These are phyloP conservation scores for Eurystomus glaucurus DNA, from an alignment of 2,797 vertebrate species.

Conservation along the genomic window DNA sequence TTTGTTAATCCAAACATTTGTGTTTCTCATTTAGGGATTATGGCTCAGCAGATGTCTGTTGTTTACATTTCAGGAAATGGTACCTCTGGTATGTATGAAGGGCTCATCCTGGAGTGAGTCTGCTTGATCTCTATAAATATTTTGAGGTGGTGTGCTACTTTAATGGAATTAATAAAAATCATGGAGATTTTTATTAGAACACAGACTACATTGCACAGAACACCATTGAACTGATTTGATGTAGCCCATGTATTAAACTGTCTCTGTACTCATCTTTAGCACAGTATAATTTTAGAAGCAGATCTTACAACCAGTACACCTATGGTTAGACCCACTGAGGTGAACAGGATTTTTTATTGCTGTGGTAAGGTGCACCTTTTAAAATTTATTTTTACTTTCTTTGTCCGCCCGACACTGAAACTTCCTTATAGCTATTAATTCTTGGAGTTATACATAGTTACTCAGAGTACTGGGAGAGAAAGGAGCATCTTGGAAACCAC, in stretches of 20 bases:
- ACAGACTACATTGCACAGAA: conserved; percentile 20
- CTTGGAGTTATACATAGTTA: not conserved
- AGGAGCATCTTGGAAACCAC: not conserved
- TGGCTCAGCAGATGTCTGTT: conserved; percentile 38
- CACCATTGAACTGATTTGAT: not conserved
- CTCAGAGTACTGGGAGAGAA: not conserved
- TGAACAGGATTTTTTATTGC: not conserved
- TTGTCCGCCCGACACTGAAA: not conserved
- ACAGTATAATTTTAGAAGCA: not conserved
- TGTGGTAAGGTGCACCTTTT: not conserved
- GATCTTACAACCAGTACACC: not conserved
- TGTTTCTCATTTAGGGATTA: conserved; percentile 62
- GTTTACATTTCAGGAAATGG: conserved; percentile 60
- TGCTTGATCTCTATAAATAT: conserved; percentile 66
- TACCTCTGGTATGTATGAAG: conserved; percentile 40
- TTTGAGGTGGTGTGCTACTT: conserved; percentile 35
- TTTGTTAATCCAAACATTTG: conserved; percentile 64
- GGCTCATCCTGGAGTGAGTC: conserved; percentile 49
- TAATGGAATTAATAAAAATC: conserved; percentile 38
- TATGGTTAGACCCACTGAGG: not conserved
- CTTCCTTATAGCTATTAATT: not conserved
- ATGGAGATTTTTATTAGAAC: not conserved
- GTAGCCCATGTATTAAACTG: not conserved
- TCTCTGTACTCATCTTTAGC: not conserved
- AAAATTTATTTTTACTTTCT: not conserved